Base-by-base conservation (phyloP, 2,888 invertebrate species). In the Panzeria rudis region DNA sequence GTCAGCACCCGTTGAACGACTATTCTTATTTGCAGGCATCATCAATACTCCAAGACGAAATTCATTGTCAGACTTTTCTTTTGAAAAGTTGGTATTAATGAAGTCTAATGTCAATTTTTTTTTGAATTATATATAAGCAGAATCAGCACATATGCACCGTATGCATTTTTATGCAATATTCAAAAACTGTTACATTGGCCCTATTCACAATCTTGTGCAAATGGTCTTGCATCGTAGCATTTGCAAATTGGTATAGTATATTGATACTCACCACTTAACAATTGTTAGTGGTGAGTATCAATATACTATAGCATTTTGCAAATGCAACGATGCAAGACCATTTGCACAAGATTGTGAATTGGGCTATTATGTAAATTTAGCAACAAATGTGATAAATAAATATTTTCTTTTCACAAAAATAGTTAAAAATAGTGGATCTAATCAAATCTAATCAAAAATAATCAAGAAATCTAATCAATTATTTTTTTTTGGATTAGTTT, bases 1-100 rank as follows among this genome's bases (percentile, higher is more conserved):
- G n/a, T n/a, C n/a, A n/a, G n/a, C 17, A 52, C 79, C 72, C 62
- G 79, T 64, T 52, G 72, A 79, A 56, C 71, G 71, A 79, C 79
- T 72, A 50, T 79, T 64, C 64, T 79, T 64, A 38, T 56, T 78
- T 47, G 78, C 61, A 56, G 69, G 61, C 23, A 59, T 69, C 54
- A 62, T 72, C 38, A 71, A 79, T 44, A 56, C 17, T 23, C 44
- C 71, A 44, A 44, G 44, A 44, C 44, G 44, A 44, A 44, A 44
- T 44, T 44, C 44, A 44, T 44, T 44, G 44, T 44, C n/a, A n/a
- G n/a, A n/a, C n/a, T n/a, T n/a, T n/a, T n/a, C n/a, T n/a, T n/a
- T n/a, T n/a, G n/a, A n/a, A n/a, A n/a, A n/a, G n/a, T n/a, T n/a
- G n/a, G n/a, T n/a, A n/a, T n/a, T n/a, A n/a, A n/a, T n/a, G n/a